Base-by-base conservation (phyloP, 2,888 invertebrate species). In the Molorchus minor region DNA sequence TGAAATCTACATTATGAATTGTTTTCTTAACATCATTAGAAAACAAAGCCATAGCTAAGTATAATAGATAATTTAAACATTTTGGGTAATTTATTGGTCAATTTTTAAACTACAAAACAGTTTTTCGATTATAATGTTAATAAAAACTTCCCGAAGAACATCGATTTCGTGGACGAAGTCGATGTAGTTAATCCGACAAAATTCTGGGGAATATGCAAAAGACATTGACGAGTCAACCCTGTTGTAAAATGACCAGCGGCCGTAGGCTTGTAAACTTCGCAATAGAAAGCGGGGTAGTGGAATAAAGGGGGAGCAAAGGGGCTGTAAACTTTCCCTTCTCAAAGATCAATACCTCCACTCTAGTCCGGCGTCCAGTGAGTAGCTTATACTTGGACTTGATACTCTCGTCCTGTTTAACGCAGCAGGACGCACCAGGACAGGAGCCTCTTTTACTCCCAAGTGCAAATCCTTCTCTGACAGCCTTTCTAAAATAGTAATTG, bases 251-350 rank as follows among this genome's bases (percentile, higher is more conserved):
- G 81, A 81, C 81, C 81, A 81, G 79, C 80, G 81, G 80, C 79
- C 79, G 77, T 77, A 74, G 78, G 78, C 79, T 78, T 79, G 79
- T 79, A 79, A 79, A 79, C 77, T 79, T 77, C 75, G 75, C 76
- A 73, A 75, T 70, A 71, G 68, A 67, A 61, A 65, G 69, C 62
- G 68, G 65, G 68, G 69, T 64, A 66, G 55, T 65, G 67, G 66
- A 51, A 64, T 61, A 59, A 55, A 58, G 54, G 45, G 56, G 65
- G 58, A 56, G 71, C 64, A 70, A 71, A 73, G 76, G 78, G 79
- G 79, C 77, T 80, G 79, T 80, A 81, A 81, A 80, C 80, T 81
- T 80, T 80, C 80, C 79, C 80, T 80, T 79, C 81, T 81, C 81
- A 81, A 80, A 81, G 81, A 81, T 81, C 81, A 81, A 81, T 81